Conservation (phyloP, 37 sponge, comb jelly and placozoan species). For the Aplysina aerophoba region DNA sequence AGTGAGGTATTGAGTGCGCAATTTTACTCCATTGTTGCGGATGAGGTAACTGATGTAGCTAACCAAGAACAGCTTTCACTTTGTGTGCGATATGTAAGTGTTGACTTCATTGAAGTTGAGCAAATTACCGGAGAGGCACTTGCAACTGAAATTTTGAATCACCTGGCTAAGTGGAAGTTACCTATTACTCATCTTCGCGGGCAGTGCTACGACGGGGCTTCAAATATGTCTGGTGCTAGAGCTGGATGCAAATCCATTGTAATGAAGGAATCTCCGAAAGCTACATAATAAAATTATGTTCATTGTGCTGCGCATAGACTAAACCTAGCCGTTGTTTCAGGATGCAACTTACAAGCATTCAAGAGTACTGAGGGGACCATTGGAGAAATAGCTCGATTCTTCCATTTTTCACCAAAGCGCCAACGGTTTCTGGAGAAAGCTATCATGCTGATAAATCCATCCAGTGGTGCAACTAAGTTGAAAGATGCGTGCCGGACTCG, state of each 20-base stretch:
- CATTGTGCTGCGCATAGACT: conserved; percentile 48
- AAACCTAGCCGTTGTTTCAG: conserved; percentile 50
- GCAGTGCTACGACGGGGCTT: conserved; percentile 50
- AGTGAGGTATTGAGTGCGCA: conserved; percentile 22
- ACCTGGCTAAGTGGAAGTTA: conserved; percentile 12
- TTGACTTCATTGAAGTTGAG: conserved; percentile 49
- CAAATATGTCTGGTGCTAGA: conserved; percentile 23
- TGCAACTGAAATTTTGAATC: conserved; percentile 29
- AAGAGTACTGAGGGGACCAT: conserved; percentile 39
- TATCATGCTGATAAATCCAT: conserved; percentile 39
- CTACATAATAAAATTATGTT: too few relatives aligned
- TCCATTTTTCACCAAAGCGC: conserved; percentile 64
- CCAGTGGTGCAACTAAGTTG: conserved; percentile 24
- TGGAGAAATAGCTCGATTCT: conserved; percentile 50
- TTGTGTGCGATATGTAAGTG: conserved; percentile 28
- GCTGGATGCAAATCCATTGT: conserved; percentile 33
- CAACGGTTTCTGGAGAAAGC: conserved; percentile 55
- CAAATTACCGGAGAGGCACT: conserved; percentile 46
- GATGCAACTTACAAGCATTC: conserved; percentile 35
- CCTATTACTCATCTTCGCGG: conserved; percentile 24
- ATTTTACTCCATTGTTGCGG: conserved; percentile 50
- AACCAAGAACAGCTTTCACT: conserved; percentile 51
- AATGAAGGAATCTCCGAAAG: conserved; percentile 10
- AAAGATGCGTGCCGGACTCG: conserved; percentile 64
- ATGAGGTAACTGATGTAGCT: conserved; percentile 48